Evolutionary conservation across 2,113 vertebrate species (phyloP).

Genomic region (Anolis carolinensis): DNA sequence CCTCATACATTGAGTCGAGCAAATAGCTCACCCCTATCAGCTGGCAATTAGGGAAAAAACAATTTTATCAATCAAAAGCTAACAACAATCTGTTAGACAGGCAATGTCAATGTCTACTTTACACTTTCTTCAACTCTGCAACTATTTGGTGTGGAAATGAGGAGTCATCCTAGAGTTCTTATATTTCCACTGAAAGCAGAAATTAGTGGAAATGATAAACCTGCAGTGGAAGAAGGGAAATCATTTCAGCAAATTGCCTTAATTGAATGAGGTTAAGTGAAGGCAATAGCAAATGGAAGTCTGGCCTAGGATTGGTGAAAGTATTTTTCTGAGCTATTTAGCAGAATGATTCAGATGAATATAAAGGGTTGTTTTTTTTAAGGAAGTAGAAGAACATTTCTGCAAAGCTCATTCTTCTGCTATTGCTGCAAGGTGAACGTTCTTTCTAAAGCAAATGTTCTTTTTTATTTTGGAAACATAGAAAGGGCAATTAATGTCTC

Average conservation of each 20-base stretch:
- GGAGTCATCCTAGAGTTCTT: conserved; percentile 39
- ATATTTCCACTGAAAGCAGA: conserved; percentile 52
- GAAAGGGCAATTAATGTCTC: conserved; percentile 55
- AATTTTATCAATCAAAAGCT: conserved; percentile 37
- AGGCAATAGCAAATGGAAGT: conserved; percentile 53
- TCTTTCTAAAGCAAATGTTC: conserved; percentile 6
- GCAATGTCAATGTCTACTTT: neutral
- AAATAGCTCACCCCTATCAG: too few species aligned
- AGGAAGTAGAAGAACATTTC: conserved; percentile 40
- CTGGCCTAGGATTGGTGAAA: conserved; percentile 11
- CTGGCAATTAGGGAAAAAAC: too few species aligned
- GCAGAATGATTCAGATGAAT: conserved; percentile 48
- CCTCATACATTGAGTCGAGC: too few species aligned
- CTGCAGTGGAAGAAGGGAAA: conserved; percentile 14
- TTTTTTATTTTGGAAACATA: conserved; percentile 38
- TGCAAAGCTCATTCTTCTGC: conserved; percentile 37
- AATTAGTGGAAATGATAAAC: conserved; percentile 36
- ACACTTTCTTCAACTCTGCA: conserved; percentile 48
- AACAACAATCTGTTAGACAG: conserved; percentile 38
- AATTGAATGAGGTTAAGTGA: conserved; percentile 39
- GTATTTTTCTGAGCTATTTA: conserved; percentile 42
- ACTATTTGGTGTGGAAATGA: conserved; percentile 50
- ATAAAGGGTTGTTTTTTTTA: conserved; percentile 40
- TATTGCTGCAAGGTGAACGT: conserved; percentile 11
- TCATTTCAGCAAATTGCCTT: conserved; percentile 40